Base-by-base conservation (phyloP, 2,888 invertebrate genomes). In the Folsomia manolachei region DNA sequence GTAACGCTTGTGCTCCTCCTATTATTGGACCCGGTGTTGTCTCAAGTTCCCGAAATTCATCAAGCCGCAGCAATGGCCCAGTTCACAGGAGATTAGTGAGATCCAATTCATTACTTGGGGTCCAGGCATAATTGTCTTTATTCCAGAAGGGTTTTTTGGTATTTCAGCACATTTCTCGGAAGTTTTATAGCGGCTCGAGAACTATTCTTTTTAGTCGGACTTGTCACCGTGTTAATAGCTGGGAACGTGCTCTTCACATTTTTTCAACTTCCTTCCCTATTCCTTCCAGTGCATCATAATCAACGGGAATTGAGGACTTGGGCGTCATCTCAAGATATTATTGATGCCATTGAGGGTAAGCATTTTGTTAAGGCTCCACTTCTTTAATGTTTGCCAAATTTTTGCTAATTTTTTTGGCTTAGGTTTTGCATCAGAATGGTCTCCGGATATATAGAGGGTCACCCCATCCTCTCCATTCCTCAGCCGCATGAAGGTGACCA, bases 71-170 rank as follows among this genome's bases (percentile, higher is more conserved):
- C 75, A 0, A 65, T 81, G 2, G 70, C 81, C 1, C 56, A 73
- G 52, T 81, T 75, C 56, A 77, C 79, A 0, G 80, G 81, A 67
- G 75, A 78, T 52, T 78, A 79, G 81, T 81, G 76, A 78, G 81
- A 62, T 4, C 25, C 27, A 52, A 23, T 25, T 24, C 63, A 23
- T 21, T 21, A n/a, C n/a, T 60, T 23, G 60, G 23, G 60, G n/a
- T n/a, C n/a, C n/a, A n/a, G 4, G 19, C 7, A 23, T 11, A 23
- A 21, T 60, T 39, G 14, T 39, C 14, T 39, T 39, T 39, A 39
- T 39, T 39, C 7, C 39, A 39, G 14, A 39, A 39, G 23, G 21
- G n/a, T n/a, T n/a, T n/a, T n/a, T n/a, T n/a, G n/a, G n/a, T n/a
- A n/a, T 4, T 74, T 18, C 63, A 81, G 81, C 52, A 77, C 79